Evolutionary conservation across 2,113 vertebrate genomes (phyloP), one percentile per base, ranked within the genome.

Genomic region (Microtus ochrogaster): DNA sequence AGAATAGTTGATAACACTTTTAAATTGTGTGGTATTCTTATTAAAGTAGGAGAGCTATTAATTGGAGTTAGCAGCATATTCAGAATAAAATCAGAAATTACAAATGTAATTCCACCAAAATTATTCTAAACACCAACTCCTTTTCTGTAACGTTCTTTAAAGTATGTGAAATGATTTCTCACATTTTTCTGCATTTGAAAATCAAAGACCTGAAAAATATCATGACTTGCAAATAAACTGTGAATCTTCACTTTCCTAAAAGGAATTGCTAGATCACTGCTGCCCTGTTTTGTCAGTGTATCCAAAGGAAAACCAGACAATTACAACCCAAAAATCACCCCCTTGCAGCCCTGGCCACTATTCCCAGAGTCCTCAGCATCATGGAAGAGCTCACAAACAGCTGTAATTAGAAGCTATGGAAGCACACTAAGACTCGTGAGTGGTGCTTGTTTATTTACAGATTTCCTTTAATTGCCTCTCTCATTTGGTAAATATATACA

Each of bases 1-100:
- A 97, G 28, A 68, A 94, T 98, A 97, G 94, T 97, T 98, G 95
- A 94, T 96, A 97, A 97, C 96, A 96, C 93, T 95, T 95, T 97
- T 89, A 95, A 92, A 94, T 97, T 78, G 55, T 90, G 79, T 89
- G n/a, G 16, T n/a, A 82, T 49, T 73, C 19, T 92, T 78, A 90
- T 72, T 65, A 94, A n/a, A 93, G 66, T 47, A 92, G 83, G 72
- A 91, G 85, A 86, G 22, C 41, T 61, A 65, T 97, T 91, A 98
- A 90, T 44, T 92, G 28, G 49, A 96, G 90, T 87, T 72, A 96
- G 55, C 72, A 97, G 13, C 44, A 28, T 72, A 96, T 97, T 96
- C 70, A 97, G 95, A 98, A 93, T 95, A 85, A 92, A 92, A 63
- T 74, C 41, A 79, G 92, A 63, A 79, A 97, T 96, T 96, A 82